Conservation (phyloP, 53 echinoderm and acorn worm genomes). For the Paracentrotus lividus region DNA sequence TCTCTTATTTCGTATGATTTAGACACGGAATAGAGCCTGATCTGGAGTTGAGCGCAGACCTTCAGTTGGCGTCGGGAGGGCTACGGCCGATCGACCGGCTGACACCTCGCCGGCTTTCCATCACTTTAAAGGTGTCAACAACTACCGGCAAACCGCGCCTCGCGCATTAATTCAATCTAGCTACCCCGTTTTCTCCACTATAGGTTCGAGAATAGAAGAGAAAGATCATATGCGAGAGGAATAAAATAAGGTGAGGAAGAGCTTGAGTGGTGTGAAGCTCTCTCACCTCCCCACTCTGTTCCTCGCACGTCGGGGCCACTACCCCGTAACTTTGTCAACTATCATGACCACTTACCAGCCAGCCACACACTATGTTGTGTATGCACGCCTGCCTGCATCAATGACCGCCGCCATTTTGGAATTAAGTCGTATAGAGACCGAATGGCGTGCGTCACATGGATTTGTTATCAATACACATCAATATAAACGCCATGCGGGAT, state of each 20-base stretch:
- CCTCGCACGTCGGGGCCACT: conserved; percentile 63
- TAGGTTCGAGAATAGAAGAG: background rate
- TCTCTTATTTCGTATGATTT: background rate
- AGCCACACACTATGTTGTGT: too few relatives aligned
- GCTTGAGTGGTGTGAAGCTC: conserved; percentile 48
- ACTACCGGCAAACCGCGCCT: conserved; percentile 54
- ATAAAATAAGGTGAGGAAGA: conserved; percentile 18
- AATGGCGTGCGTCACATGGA: background rate
- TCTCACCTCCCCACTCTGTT: background rate
- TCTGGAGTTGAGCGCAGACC: conserved; percentile 51
- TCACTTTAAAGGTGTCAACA: conserved; percentile 62
- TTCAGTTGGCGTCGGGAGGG: conserved; percentile 57
- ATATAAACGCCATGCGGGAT: too few relatives aligned
- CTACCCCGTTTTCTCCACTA: background rate
- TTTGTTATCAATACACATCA: background rate
- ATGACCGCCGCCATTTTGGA: conserved; percentile 30
- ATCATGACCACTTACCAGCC: conserved; percentile 62
- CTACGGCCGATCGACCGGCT: conserved; percentile 63
- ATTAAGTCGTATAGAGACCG: background rate
- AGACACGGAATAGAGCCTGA: background rate
- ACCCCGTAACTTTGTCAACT: conserved; percentile 61
- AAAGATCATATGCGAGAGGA: conserved; percentile 21
- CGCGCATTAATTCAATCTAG: conserved; percentile 69
- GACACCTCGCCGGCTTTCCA: conserved; percentile 53
- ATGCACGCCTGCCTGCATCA: background rate